A percentile compares a stretch with the other conserved stretches of the same genome.
Conservation (phyloP, 1,140 invertebrate species). For the Saccostrea glomerata region DNA sequence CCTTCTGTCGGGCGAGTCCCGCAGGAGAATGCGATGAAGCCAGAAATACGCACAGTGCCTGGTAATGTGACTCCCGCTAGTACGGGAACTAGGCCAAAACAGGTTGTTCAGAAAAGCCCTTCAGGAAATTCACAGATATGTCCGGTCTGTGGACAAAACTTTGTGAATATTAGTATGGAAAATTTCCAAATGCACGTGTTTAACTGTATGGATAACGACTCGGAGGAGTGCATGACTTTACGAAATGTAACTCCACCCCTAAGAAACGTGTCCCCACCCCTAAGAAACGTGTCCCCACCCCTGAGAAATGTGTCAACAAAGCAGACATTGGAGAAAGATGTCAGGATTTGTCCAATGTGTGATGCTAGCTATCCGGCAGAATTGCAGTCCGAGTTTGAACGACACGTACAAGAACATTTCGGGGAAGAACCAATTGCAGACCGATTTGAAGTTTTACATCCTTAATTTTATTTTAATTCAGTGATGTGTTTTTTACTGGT, state of each 20-base stretch:
- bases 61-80: background rate
- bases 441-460: slow-evolving; percentile 66
- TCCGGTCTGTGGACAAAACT: slow-evolving; percentile 68
- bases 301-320: no score
- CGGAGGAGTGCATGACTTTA: slow-evolving; percentile 49
- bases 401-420: slow-evolving; percentile 71
- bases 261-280: slow-evolving; percentile 52
- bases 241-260: slow-evolving; percentile 55
- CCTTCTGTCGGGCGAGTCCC: slow-evolving; percentile 17
- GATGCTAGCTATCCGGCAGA: slow-evolving; percentile 57
- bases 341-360: slow-evolving; percentile 69
- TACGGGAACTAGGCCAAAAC: slow-evolving; percentile 24
- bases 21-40: slow-evolving; percentile 11
- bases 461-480: slow-evolving; percentile 33
- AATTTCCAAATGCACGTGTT: slow-evolving; percentile 73
- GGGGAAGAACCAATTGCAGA: slow-evolving; percentile 63
- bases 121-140: slow-evolving; percentile 56
- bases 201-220: slow-evolving; percentile 68
- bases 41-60: background rate
- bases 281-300: background rate
- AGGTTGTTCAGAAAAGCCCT: slow-evolving; percentile 13
- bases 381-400: slow-evolving; percentile 67
- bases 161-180: slow-evolving; percentile 62
- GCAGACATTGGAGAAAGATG: slow-evolving; percentile 6
- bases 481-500: background rate